phyloP scores from a whole-genome alignment of 30 jellyfish, hydroid and myxozoan genomes.

The Pseudorhiza aurosa region DNA sequence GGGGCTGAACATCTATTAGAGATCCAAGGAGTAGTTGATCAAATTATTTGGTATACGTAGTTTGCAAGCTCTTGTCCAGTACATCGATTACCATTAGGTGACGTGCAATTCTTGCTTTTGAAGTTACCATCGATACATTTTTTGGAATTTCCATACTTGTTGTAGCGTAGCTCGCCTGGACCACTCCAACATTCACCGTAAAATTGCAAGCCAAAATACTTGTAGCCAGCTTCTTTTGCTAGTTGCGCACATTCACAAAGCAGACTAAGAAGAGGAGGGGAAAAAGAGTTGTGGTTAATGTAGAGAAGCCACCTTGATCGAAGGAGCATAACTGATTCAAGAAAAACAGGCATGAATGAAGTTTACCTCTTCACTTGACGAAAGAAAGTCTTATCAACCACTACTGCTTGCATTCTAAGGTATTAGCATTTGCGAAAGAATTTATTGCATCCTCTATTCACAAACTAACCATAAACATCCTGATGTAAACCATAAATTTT shows the following conservation, averaged over 20 bases:
- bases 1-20: too few species aligned
- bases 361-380: too few species aligned
- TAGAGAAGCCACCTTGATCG: too few species aligned
- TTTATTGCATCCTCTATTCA: too few species aligned
- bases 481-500: too few species aligned
- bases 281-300: too few species aligned
- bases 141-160: constrained; percentile 5
- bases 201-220: constrained; percentile 72
- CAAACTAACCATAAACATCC: too few species aligned
- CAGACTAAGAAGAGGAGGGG: constrained; percentile 11
- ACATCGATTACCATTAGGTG: constrained; percentile 17
- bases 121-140: constrained; percentile 29
- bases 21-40: neutral
- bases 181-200: constrained; percentile 92
- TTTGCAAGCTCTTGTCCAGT: constrained; percentile 14
- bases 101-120: neutral
- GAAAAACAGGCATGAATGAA: too few species aligned
- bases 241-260: constrained; percentile 25
- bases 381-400: too few species aligned
- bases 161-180: constrained; percentile 5
- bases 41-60: constrained; percentile 16
- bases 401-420: too few species aligned
- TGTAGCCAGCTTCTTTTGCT: constrained; percentile 46
- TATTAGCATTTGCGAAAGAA: too few species aligned
- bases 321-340: too few species aligned